These are phyloP conservation scores for Oceanites oceanicus DNA, from an alignment of 2,113 vertebrate species.

Conservation along the genomic window DNA sequence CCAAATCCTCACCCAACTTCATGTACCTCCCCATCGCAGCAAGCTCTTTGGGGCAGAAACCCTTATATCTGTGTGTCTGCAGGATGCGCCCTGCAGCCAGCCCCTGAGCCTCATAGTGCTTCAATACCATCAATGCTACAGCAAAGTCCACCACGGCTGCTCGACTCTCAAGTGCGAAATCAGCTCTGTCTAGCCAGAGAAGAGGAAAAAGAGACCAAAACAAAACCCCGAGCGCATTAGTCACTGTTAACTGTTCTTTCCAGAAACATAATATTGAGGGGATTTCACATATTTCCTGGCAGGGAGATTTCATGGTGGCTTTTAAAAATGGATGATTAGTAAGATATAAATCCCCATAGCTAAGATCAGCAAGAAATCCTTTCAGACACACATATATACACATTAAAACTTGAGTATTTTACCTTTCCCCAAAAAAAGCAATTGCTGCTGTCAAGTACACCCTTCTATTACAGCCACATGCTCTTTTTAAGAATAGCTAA, in stretches of 20 bases:
- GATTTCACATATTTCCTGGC: constrained; percentile 1
- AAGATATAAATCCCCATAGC: constrained; percentile 17
- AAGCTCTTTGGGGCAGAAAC: neutral
- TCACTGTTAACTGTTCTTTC: constrained; percentile 3
- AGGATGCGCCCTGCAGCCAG: neutral
- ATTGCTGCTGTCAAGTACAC: constrained; percentile 69
- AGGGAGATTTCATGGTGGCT: neutral
- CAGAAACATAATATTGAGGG: neutral
- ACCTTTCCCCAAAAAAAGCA: constrained; percentile 59
- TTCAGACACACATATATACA: neutral
- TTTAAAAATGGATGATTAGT: constrained; percentile 4
- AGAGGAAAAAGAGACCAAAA: neutral
- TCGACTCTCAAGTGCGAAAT: neutral
- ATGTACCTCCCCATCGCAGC: accelerated
- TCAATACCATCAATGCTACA: neutral
- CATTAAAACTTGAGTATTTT: constrained; percentile 28
- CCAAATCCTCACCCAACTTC: neutral
- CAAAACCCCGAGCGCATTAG: neutral
- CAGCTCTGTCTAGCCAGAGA: neutral
- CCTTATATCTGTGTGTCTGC: neutral
- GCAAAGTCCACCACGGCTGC: neutral
- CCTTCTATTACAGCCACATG: constrained; percentile 70
- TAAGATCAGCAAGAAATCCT: constrained; percentile 62
- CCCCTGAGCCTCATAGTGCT: neutral
- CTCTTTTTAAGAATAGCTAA: constrained; percentile 69